Conservation (phyloP, 2,888 invertebrate species). For the Cantharis nigra region DNA sequence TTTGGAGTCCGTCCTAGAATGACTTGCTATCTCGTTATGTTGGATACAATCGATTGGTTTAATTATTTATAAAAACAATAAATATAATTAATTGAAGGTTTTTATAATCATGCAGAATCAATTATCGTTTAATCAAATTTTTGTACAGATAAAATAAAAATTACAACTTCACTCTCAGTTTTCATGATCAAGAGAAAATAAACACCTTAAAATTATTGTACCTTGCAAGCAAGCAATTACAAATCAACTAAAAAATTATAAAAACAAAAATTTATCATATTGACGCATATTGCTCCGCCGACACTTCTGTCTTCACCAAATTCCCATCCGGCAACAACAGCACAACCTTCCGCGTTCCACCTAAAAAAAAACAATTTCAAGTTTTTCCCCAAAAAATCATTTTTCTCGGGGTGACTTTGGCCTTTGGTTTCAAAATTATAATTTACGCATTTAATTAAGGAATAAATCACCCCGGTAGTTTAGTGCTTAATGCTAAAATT, state of each 20-base stretch:
- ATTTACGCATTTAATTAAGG: too few relatives aligned
- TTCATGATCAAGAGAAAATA: background rate
- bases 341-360: conserved; percentile 82
- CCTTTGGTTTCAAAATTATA: too few relatives aligned
- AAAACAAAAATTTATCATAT: conserved; percentile 29
- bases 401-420: too few relatives aligned
- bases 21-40: background rate
- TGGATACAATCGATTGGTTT: background rate
- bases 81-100: background rate
- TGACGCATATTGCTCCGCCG: conserved; percentile 82
- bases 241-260: background rate
- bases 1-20: background rate
- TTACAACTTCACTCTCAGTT: background rate
- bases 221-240: background rate
- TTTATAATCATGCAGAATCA: background rate
- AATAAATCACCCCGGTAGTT: too few relatives aligned
- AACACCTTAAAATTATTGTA: background rate
- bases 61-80: background rate
- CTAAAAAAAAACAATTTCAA: conserved; percentile 54
- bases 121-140: background rate
- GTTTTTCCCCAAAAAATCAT: too few relatives aligned
- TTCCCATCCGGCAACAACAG: conserved; percentile 84
- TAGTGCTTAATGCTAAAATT: too few relatives aligned
- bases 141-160: background rate
- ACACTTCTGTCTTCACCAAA: conserved; percentile 85